phyloP scores from a whole-genome alignment of 92 coral and sea anemone species.

The Anthopleura xanthogrammica region DNA sequence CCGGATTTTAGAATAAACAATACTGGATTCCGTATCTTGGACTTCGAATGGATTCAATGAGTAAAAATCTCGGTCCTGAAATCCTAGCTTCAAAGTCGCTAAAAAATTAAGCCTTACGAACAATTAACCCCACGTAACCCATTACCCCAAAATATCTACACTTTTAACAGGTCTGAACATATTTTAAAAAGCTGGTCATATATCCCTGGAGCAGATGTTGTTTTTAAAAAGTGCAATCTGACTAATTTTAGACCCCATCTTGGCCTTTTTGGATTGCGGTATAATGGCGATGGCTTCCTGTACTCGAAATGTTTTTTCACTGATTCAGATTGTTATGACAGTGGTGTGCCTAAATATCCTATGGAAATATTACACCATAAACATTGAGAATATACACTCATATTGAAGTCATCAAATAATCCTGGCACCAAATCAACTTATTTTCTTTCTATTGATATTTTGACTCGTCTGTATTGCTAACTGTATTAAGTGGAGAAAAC shows the following conservation, averaged over 20 bases:
- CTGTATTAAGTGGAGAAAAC: too few species aligned
- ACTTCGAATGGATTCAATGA: too few species aligned
- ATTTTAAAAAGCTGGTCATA: not conserved
- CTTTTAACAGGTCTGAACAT: not conserved
- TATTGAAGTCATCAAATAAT: not conserved
- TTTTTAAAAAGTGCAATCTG: not conserved
- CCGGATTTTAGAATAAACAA: too few species aligned
- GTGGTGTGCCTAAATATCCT: not conserved
- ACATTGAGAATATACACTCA: not conserved
- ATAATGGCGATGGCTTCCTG: not conserved
- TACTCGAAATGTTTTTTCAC: not conserved
- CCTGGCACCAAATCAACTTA: not conserved
- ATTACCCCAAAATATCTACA: not conserved
- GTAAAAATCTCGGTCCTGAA: not conserved
- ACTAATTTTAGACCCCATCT: not conserved
- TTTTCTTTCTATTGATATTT: not conserved
- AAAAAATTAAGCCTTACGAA: not conserved
- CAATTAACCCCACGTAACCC: not conserved
- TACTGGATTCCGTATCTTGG: too few species aligned
- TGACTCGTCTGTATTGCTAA: not conserved
- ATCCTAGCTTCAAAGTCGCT: not conserved
- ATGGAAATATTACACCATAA: not conserved
- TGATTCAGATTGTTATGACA: not conserved
- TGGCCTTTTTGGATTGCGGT: not conserved
- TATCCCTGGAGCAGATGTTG: conserved; percentile 1